Base-by-base conservation (phyloP, 2,888 invertebrate genomes). In the Scelioninae gen. 1 region DNA sequence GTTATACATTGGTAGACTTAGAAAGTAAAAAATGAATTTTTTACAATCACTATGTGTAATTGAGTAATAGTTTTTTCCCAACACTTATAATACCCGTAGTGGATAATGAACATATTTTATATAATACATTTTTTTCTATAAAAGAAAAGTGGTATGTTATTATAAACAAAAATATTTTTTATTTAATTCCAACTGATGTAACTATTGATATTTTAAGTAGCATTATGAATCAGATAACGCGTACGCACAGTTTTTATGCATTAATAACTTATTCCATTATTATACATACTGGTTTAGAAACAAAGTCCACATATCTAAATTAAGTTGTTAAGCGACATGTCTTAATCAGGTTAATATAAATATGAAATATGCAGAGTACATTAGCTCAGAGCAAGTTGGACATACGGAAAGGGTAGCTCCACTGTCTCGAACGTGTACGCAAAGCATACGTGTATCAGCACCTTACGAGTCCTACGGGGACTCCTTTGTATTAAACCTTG, bases 291-390 rank as follows among this genome's bases (percentile, higher is more conserved):
- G 91, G 92, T 92, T 92, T 86, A 90, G 91, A 91, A 92, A 92
- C 92, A 92, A 92, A 92, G 88, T 90, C 91, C 91, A 92, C 92
- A 92, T 91, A 92, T 92, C 92, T 89, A 87, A 88, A 91, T 92
- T 92, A 92, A 91, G 90, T 88, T 86, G 87, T 86, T 88, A 85
- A 91, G 89, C 89, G 90, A 92, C 91, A 90, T 88, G 90, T 92
- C 91, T 91, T 92, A 92, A 92, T 92, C 90, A 92, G 92, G 91
- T 92, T 92, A 92, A 92, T 92, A 92, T 92, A 92, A 92, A 92
- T 92, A 91, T 92, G 92, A 92, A 92, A 92, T 92, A 92, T 92
- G 92, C 91, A 92, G 89, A 87, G 88, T 89, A 87, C 86, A 90
- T 89, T 89, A 85, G 87, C 85, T 86, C 85, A 81, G 85, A 86